Percentiles rank a stretch among this genome's conserved stretches.
Conservation (phyloP, 2,113 vertebrate species). For the Tonatia bakeri region DNA sequence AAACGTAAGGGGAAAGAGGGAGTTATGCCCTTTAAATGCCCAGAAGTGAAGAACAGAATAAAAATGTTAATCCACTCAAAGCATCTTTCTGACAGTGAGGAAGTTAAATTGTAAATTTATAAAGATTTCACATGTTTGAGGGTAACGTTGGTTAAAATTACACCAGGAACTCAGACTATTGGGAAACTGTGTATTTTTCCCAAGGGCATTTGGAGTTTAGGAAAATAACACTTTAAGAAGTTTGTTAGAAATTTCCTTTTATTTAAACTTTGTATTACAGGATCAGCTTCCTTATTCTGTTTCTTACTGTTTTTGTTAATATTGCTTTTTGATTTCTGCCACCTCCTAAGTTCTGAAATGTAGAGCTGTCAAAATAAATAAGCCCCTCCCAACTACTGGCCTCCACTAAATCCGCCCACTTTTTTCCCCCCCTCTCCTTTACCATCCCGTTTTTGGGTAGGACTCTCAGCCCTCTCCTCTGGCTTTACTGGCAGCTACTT, state of each 20-base stretch:
- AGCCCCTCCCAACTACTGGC: slow-evolving; percentile 53
- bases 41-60: slow-evolving; percentile 57
- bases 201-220: slow-evolving; percentile 52
- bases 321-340: slow-evolving; percentile 53
- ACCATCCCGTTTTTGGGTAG: slow-evolving; percentile 80
- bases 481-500: slow-evolving; percentile 97
- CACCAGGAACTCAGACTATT: slow-evolving; percentile 12
- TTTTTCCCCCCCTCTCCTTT: slow-evolving; percentile 72
- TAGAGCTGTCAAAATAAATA: slow-evolving; percentile 64
- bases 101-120: slow-evolving; percentile 62
- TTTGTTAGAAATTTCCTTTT: slow-evolving; percentile 51
- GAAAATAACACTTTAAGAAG: slow-evolving; percentile 54
- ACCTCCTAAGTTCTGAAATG: slow-evolving; percentile 65
- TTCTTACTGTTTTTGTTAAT: slow-evolving; percentile 44
- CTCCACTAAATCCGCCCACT: slow-evolving; percentile 74
- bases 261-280: slow-evolving; percentile 57
- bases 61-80: slow-evolving; percentile 53
- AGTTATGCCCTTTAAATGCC: slow-evolving; percentile 54
- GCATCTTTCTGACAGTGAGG: slow-evolving; percentile 55
- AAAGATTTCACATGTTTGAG: slow-evolving; percentile 48
- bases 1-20: slow-evolving; percentile 43
- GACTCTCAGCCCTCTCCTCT: slow-evolving; percentile 98
- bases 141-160: slow-evolving; percentile 34
- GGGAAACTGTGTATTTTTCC: slow-evolving; percentile 35
- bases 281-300: slow-evolving; percentile 63